These are phyloP conservation scores for Achatina immaculata DNA, from an alignment of 1,140 invertebrate species.

Conservation along the genomic window DNA sequence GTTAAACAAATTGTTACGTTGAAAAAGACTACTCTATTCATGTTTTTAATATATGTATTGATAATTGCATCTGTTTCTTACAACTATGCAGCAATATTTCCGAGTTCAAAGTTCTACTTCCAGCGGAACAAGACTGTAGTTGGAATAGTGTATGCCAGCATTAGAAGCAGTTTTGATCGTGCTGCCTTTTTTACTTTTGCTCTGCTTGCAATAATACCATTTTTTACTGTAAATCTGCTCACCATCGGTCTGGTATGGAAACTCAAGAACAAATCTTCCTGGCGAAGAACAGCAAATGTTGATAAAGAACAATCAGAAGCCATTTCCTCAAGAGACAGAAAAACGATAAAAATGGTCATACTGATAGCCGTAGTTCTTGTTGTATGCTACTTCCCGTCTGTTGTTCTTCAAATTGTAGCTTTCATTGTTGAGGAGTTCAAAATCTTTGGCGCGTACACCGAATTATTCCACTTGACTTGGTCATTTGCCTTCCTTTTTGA, in stretches of 20 bases:
- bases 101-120: not conserved
- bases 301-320: not conserved
- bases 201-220: not conserved
- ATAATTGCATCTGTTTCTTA: not conserved
- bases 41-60: not conserved
- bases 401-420: not conserved
- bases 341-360: not conserved
- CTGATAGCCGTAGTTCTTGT: not conserved
- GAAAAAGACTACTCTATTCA: not conserved
- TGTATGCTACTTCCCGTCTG: not conserved
- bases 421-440: not conserved
- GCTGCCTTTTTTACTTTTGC: not conserved
- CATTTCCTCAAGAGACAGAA: not conserved
- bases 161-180: not conserved
- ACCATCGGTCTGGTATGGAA: not conserved
- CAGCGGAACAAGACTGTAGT: not conserved
- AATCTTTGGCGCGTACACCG: not conserved
- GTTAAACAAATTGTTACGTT: not conserved
- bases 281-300: not conserved
- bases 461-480: not conserved
- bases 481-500: conserved; percentile 18
- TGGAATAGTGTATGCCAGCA: not conserved
- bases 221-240: not conserved
- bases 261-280: not conserved
- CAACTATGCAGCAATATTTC: not conserved